These are phyloP conservation scores for Vandiemenella viatica DNA, from an alignment of 2,888 invertebrate species.

Conservation along the genomic window DNA sequence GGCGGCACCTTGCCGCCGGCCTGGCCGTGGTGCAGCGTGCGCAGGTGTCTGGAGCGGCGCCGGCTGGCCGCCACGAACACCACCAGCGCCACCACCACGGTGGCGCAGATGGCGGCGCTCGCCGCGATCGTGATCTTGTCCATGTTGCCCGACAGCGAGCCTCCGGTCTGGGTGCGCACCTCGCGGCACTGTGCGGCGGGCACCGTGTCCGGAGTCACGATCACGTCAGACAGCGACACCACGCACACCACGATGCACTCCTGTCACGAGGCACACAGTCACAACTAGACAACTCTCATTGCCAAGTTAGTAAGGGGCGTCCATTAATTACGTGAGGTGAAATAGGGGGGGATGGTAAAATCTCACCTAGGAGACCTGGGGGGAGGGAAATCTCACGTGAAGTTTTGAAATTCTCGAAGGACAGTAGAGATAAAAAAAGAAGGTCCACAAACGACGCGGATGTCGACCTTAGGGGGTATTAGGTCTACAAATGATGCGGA, in stretches of 20 bases:
- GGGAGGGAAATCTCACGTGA: no score
- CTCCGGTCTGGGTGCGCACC: conserved; percentile 68
- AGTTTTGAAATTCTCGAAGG: no score
- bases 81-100: conserved; percentile 78
- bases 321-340: no score
- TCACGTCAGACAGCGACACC: conserved; percentile 74
- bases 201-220: conserved; percentile 73
- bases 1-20: conserved; percentile 42
- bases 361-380: no score
- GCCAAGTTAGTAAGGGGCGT: no score
- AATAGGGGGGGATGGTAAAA: no score
- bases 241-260: conserved; percentile 91
- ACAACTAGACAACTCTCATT: no score
- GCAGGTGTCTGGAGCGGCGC: conserved; percentile 61
- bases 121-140: conserved; percentile 90
- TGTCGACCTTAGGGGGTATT: no score
- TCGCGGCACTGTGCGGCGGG: conserved; percentile 78
- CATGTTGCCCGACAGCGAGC: conserved; percentile 55
- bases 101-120: conserved; percentile 83
- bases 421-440: no score
- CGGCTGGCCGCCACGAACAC: conserved; percentile 78
- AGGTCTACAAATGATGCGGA: no score
- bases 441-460: no score
- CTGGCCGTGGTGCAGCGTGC: conserved; percentile 43
- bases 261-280: no score